These are phyloP conservation scores for Apistogramma diplotaenia DNA, from an alignment of 2,113 vertebrate genomes.

Conservation along the genomic window DNA sequence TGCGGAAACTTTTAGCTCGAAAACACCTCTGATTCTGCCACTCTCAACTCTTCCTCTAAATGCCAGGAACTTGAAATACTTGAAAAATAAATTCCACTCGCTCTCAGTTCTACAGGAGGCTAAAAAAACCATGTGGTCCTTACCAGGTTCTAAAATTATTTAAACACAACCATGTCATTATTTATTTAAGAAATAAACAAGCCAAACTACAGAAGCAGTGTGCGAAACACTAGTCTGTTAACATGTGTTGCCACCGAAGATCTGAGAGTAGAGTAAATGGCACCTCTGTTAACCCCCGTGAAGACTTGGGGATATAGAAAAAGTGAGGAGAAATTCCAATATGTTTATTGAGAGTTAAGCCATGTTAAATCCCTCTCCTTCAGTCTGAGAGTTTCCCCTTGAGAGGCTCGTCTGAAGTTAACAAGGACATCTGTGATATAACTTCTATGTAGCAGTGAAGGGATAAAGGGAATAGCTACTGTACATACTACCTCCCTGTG, in stretches of 20 bases:
- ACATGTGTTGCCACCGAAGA: neutral
- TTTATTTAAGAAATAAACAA: too few species aligned
- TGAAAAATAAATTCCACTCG: too few species aligned
- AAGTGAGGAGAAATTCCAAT: neutral
- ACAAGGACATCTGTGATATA: constrained; percentile 38
- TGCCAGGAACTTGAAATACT: too few species aligned
- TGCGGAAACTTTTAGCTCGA: too few species aligned
- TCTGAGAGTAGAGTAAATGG: neutral
- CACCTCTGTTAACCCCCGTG: neutral
- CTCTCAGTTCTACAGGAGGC: too few species aligned
- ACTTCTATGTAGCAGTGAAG: constrained; percentile 14
- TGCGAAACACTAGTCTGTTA: neutral
- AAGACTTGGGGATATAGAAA: neutral
- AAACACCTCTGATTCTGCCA: too few species aligned
- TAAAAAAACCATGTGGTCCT: too few species aligned
- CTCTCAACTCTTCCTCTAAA: too few species aligned
- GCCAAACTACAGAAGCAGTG: accelerated
- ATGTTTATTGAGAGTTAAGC: constrained; percentile 31
- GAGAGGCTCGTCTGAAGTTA: constrained; percentile 33
- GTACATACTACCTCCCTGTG: constrained; percentile 10
- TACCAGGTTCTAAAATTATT: too few species aligned
- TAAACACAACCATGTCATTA: too few species aligned
- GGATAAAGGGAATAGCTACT: constrained; percentile 33
- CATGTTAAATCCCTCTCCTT: constrained; percentile 16
- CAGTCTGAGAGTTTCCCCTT: constrained; percentile 19